A percentile compares a stretch with the other conserved stretches of the same genome.
phyloP scores from a whole-genome alignment of 1,140 invertebrate species.

The Radopholus similis region DNA sequence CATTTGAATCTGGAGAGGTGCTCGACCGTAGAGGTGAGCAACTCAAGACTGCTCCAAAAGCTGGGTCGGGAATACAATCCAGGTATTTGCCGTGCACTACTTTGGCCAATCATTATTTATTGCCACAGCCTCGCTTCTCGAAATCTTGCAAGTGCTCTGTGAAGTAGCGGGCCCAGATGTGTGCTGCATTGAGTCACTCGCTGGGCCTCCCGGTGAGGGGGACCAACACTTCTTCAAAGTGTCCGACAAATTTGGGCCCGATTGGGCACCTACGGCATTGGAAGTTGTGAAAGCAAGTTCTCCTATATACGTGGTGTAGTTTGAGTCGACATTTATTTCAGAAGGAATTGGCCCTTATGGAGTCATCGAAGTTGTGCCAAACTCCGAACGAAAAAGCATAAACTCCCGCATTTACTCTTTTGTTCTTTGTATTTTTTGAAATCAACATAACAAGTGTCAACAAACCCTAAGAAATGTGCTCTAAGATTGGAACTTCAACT shows the following conservation, averaged over 20 bases:
- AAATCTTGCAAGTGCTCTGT: background rate
- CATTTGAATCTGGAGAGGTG: slow-evolving; percentile 5
- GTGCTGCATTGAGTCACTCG: background rate
- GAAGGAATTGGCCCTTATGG: too few relatives aligned
- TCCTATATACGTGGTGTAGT: too few relatives aligned
- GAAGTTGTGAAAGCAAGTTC: too few relatives aligned
- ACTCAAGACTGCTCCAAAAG: background rate
- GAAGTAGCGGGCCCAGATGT: too few relatives aligned
- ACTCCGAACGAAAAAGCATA: too few relatives aligned
- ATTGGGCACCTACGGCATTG: background rate
- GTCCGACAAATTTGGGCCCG: background rate
- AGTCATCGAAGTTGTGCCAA: too few relatives aligned
- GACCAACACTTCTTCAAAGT: slow-evolving; percentile 1
- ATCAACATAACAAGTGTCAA: too few relatives aligned
- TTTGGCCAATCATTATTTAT: background rate
- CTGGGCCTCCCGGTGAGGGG: too few relatives aligned
- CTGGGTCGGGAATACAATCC: background rate
- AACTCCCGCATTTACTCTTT: too few relatives aligned
- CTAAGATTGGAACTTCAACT: background rate
- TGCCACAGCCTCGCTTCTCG: background rate
- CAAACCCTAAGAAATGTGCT: background rate
- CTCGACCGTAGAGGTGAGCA: background rate
- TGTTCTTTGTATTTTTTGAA: too few relatives aligned
- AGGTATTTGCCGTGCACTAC: too few relatives aligned
- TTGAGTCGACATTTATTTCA: too few relatives aligned